phyloP scores from a whole-genome alignment of 2,113 vertebrate species.

The Grus americana region DNA sequence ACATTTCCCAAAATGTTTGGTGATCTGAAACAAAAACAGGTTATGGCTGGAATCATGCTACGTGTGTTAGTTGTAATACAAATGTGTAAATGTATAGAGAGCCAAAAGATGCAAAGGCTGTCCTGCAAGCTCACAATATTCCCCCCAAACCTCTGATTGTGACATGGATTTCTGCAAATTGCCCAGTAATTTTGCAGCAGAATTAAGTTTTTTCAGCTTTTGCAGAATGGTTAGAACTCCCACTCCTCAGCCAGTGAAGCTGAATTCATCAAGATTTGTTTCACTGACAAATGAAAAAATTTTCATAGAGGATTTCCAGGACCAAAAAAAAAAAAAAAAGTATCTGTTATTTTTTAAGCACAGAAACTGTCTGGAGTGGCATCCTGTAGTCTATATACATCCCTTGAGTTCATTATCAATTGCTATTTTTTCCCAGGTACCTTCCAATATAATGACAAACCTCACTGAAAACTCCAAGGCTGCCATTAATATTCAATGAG shows the following conservation, averaged over 20 bases:
- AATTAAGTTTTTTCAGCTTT: neutral
- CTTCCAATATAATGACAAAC: neutral
- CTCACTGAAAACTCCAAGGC: conserved; percentile 13
- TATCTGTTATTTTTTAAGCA: conserved; percentile 49
- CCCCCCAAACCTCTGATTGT: neutral
- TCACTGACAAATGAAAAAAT: conserved; percentile 50
- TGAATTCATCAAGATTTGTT: conserved; percentile 39
- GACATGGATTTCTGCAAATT: neutral
- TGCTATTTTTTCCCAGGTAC: neutral
- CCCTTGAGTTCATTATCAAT: neutral
- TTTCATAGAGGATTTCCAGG: conserved; percentile 46
- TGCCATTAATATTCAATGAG: neutral
- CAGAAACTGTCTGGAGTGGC: neutral
- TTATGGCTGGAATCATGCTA: neutral
- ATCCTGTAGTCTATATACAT: neutral
- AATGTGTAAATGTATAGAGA: neutral
- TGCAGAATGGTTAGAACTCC: neutral
- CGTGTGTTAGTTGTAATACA: neutral
- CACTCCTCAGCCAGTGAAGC: neutral
- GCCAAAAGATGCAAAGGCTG: neutral
- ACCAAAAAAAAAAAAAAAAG: conserved; percentile 21
- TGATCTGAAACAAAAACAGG: neutral
- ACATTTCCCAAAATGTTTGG: neutral
- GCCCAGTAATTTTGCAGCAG: neutral
- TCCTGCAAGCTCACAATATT: neutral